Evolutionary conservation across 2,113 vertebrate genomes (phyloP).

Genomic region (Lophura nycthemera): DNA sequence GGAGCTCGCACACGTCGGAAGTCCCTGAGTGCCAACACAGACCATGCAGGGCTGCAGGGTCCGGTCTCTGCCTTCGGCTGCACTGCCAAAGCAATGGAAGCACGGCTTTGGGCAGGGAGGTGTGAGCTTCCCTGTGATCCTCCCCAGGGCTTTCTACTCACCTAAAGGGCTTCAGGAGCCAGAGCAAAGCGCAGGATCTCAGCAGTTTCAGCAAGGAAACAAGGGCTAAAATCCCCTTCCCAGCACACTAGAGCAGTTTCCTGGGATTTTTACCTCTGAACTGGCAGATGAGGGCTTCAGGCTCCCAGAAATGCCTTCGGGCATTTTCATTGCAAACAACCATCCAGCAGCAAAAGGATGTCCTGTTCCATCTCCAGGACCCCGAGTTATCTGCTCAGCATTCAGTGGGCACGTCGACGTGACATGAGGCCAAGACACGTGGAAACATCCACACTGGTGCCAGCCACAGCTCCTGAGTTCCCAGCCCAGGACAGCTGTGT

Average conservation of each 20-base stretch:
- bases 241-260: fast-evolving
- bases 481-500: not conserved
- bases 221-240: fast-evolving
- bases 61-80: fast-evolving
- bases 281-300: fast-evolving
- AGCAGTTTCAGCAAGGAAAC: not conserved
- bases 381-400: not conserved
- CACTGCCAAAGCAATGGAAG: fast-evolving
- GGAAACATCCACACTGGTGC: not conserved
- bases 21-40: slow-evolving; percentile 19
- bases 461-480: not conserved
- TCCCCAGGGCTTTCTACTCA: not conserved
- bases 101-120: fast-evolving
- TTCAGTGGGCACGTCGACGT: not conserved
- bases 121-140: fast-evolving
- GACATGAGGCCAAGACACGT: not conserved
- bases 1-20: not conserved
- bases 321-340: not conserved
- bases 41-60: not conserved
- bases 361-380: not conserved
- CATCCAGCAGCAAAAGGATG: fast-evolving
- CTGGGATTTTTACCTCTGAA: not conserved
- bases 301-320: not conserved
- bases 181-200: not conserved
- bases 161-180: not conserved